Evolutionary conservation across 2,113 vertebrate genomes (phyloP).

Genomic region (Spea multiplicata): DNA sequence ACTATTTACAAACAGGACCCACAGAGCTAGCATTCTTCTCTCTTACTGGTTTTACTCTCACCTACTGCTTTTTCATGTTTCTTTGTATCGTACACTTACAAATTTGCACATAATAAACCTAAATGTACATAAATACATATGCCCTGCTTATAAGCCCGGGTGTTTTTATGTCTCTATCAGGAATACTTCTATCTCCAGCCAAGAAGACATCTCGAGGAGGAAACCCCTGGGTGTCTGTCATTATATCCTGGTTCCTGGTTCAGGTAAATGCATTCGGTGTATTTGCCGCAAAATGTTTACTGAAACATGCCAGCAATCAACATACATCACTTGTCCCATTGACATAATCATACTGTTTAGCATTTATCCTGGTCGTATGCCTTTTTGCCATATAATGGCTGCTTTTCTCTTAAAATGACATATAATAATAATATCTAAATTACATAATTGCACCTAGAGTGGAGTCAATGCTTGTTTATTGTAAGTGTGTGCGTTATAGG

Average conservation of each 20-base stretch:
- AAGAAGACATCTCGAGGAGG: slow-evolving; percentile 77
- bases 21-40: no score
- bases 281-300: background rate
- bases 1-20: no score
- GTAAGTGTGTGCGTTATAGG: no score
- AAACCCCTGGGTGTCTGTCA: slow-evolving; percentile 83
- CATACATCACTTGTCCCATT: no score
- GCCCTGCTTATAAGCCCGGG: background rate
- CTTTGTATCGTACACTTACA: background rate
- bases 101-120: background rate
- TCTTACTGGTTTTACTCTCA: background rate
- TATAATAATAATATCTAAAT: no score
- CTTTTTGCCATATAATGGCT: no score
- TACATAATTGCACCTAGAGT: no score
- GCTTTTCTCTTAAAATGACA: no score
- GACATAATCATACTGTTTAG: no score
- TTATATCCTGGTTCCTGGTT: slow-evolving; percentile 85
- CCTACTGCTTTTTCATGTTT: background rate
- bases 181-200: slow-evolving; percentile 69
- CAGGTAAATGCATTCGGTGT: slow-evolving; percentile 65
- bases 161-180: slow-evolving; percentile 55
- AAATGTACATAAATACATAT: background rate
- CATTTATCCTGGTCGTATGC: no score
- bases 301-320: no score
- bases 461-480: no score